These are phyloP conservation scores for Polydrusus tereticollis DNA, from an alignment of 2,888 invertebrate genomes.

Conservation along the genomic window DNA sequence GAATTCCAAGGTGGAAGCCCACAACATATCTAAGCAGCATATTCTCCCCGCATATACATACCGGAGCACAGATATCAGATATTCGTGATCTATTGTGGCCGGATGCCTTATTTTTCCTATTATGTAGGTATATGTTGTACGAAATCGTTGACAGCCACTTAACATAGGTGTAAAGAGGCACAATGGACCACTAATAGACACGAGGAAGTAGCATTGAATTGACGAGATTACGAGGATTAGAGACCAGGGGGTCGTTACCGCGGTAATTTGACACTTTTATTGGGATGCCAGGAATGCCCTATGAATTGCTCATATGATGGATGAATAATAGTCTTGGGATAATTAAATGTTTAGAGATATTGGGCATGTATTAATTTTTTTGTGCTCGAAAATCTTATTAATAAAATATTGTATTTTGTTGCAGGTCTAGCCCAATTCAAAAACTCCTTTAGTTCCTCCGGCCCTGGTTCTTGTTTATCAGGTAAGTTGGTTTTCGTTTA, in stretches of 20 bases:
- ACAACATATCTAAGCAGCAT: neutral
- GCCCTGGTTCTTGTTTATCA: conserved; percentile 74
- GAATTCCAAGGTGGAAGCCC: conserved; percentile 21
- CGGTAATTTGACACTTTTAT: conserved; percentile 59
- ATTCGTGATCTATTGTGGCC: conserved; percentile 39
- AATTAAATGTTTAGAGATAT: no score
- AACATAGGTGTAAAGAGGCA: conserved; percentile 60
- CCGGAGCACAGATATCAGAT: conserved; percentile 34
- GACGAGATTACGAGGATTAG: conserved; percentile 50
- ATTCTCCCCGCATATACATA: conserved; percentile 27
- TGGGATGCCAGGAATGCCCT: conserved; percentile 43
- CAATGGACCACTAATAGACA: conserved; percentile 56
- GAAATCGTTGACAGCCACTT: conserved; percentile 63
- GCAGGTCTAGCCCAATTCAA: conserved; percentile 78
- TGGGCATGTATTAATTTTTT: no score
- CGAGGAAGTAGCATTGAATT: conserved; percentile 58
- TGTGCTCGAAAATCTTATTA: no score
- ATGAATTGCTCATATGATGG: neutral
- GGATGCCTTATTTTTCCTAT: conserved; percentile 53
- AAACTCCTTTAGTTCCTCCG: conserved; percentile 75
- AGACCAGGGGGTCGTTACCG: conserved; percentile 54
- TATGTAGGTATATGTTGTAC: conserved; percentile 33
- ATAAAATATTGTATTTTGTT: conserved; percentile 46
- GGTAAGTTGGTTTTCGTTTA: conserved; percentile 66
- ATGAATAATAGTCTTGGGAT: neutral